Percentiles rank a stretch among this genome's conserved stretches.
Conservation (phyloP, 1,140 invertebrate species). For the Octopus sinensis region DNA sequence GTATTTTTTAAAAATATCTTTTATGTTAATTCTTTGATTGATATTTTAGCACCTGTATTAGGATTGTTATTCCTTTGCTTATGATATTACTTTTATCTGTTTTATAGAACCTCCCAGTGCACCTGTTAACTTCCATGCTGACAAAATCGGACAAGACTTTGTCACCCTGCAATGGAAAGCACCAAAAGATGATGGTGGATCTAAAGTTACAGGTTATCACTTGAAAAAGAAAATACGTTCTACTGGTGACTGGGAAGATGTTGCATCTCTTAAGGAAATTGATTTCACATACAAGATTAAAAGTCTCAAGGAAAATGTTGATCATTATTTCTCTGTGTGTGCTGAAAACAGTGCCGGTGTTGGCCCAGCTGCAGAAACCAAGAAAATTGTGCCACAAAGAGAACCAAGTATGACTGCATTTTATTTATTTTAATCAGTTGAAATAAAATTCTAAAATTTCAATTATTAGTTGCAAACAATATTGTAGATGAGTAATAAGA, state of each 20-base stretch:
- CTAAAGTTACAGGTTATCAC: conserved; percentile 75
- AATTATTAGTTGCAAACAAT: no score
- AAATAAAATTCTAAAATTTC: no score
- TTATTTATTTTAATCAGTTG: no score
- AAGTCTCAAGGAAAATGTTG: conserved; percentile 82
- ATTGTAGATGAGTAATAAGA: no score
- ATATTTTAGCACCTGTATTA: no score
- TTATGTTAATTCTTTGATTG: no score
- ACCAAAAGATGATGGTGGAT: conserved; percentile 86
- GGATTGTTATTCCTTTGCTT: no score
- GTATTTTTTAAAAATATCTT: no score
- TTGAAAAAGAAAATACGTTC: conserved; percentile 59
- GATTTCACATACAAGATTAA: conserved; percentile 66
- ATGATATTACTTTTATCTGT: conserved; percentile 56
- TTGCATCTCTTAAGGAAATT: conserved; percentile 56
- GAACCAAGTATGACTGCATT: conserved; percentile 61
- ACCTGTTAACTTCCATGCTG: conserved; percentile 87
- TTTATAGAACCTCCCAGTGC: conserved; percentile 79
- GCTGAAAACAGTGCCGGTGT: conserved; percentile 96
- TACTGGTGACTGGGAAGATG: conserved; percentile 39
- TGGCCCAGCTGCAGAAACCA: conserved; percentile 91
- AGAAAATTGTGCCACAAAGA: conserved; percentile 81
- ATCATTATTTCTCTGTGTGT: conserved; percentile 89
- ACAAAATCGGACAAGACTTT: conserved; percentile 88
- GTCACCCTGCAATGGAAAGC: conserved; percentile 90